Conservation (phyloP, 37 sponge, comb jelly and placozoan species). For the Dysidea cf. avara region DNA sequence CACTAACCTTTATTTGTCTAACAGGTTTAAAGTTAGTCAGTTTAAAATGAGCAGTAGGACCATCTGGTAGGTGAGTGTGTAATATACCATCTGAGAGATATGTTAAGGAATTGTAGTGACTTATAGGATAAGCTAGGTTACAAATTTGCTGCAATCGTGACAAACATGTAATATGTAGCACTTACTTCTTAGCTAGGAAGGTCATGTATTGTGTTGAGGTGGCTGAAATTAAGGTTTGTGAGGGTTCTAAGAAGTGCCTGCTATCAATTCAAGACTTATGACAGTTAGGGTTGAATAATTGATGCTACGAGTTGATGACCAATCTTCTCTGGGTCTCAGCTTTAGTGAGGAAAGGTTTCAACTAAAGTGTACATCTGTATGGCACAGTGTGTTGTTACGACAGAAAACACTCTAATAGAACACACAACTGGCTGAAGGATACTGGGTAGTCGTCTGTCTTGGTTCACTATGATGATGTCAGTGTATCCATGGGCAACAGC, state of each 20-base stretch:
- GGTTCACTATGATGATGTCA: constrained; percentile 85
- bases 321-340: too few relatives aligned
- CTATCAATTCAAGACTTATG: too few relatives aligned
- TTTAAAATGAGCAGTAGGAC: constrained; percentile 97
- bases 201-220: too few relatives aligned
- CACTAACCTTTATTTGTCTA: constrained; percentile 76
- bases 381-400: constrained; percentile 3
- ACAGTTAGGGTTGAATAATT: too few relatives aligned
- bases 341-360: background rate
- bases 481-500: constrained; percentile 70
- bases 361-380: background rate
- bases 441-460: constrained; percentile 94
- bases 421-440: constrained; percentile 29
- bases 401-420: background rate
- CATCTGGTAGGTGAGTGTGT: constrained; percentile 88
- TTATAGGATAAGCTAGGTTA: background rate
- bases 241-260: too few relatives aligned
- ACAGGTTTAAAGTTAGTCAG: constrained; percentile 75
- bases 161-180: too few relatives aligned
- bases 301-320: too few relatives aligned
- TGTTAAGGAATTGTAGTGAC: background rate
- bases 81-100: constrained; percentile 69
- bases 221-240: too few relatives aligned
- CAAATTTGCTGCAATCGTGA: background rate
- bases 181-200: too few relatives aligned